Evolutionary conservation across 2,888 invertebrate genomes (phyloP), one percentile per base, ranked within the genome.

Genomic region (Eupithecia vulgata): DNA sequence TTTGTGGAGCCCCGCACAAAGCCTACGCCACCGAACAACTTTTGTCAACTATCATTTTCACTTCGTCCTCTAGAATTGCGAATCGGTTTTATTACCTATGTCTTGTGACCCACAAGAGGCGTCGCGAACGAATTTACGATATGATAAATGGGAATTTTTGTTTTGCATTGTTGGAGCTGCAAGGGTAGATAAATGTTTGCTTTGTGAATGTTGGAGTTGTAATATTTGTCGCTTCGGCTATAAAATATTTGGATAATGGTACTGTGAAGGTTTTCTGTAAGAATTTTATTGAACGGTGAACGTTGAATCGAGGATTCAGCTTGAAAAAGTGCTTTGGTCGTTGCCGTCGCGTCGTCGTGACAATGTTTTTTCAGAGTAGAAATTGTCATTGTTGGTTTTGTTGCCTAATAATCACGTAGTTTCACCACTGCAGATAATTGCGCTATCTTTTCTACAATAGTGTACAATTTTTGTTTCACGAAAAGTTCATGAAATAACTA

Each of bases 21-120:
- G 85, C 85, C 74, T 74, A 80, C 82, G 84, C 85, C 87, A 85
- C 86, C 85, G 85, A 88, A 89, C 87, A 87, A 90, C 90, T 90
- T 90, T 92, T 92, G 91, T 90, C 85, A 86, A 83, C 89, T 91
- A 90, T 93, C 91, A 94, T 93, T 93, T 91, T 92, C 94, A 91
- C 92, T 92, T 92, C 85, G 83, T 82, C 80, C 85, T 88, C 81
- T 86, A 79, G 87, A 87, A 88, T 89, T 83, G 89, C 89, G 83
- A 88, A 91, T 90, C 87, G 86, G 81, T 91, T 91, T 90, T 90
- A 91, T 91, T 92, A 30, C 30, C 30, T 30, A 88, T 90, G 84
- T 87, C 86, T 87, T 85, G 85, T 85, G 86, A 88, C 86, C 87
- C 87, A 86, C 84, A 84, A 83, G 85, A 83, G 83, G 83, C 81